Conservation (phyloP, 2,113 vertebrate species). For the Cynocephalus volans region DNA sequence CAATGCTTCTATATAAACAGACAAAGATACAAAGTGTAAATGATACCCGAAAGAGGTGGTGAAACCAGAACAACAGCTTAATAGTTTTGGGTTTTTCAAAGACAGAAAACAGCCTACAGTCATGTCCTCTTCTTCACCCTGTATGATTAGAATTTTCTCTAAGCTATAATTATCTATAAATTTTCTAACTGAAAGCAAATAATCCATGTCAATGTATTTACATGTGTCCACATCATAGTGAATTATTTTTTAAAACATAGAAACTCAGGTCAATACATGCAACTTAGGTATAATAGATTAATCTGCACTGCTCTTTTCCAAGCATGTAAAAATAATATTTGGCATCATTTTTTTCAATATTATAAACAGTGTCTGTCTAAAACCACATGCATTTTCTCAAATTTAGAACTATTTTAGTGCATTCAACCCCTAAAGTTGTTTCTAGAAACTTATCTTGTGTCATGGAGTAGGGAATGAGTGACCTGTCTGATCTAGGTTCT, state of each 20-base stretch:
- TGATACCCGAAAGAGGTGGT: background rate
- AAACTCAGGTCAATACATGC: background rate
- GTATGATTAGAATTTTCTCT: background rate
- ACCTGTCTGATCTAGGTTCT: background rate
- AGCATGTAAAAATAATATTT: background rate
- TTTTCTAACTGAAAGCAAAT: background rate
- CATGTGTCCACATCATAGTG: background rate
- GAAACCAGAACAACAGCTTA: background rate
- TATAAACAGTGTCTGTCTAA: background rate
- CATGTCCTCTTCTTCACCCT: background rate
- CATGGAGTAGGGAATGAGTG: rapidly evolving
- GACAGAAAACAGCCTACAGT: background rate
- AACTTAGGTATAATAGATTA: background rate
- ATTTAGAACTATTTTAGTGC: background rate
- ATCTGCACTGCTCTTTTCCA: background rate
- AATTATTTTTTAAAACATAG: background rate
- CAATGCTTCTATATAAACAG: background rate
- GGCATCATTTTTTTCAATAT: background rate
- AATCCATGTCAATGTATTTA: background rate
- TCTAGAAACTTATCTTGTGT: background rate
- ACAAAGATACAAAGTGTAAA: background rate
- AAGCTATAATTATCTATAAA: background rate
- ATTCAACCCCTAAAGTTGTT: background rate
- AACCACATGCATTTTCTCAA: background rate
- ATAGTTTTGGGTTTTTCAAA: background rate